Base-by-base conservation (phyloP, 2,888 invertebrate genomes). In the Leucania comma region DNA sequence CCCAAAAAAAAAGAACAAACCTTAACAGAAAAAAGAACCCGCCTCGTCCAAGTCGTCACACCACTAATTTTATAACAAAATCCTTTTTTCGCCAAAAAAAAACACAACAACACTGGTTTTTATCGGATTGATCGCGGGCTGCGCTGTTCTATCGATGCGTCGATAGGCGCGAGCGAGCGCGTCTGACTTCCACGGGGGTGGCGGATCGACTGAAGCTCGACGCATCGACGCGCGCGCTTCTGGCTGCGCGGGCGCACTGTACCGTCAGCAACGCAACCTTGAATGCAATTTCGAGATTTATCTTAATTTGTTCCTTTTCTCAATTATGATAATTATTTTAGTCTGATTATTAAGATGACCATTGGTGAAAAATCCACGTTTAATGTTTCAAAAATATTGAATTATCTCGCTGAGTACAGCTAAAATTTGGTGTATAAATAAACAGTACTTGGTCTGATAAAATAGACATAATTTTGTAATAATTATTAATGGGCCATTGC, bases 221-320 rank as follows among this genome's bases (percentile, higher is more conserved):
- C 77, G 74, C 81, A 80, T 84, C 77, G 72, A 71, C 68, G 86
- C 82, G 80, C 82, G 76, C 72, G 74, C 73, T 69, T 71, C 70
- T 82, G 78, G 84, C 66, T 87, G 89, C 90, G 91, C 89, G 80
- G 75, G 87, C 89, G 90, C 92, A 89, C 81, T 53, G 86, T 86
- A 86, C 86, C 78, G 86, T 80, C 85, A 85, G 84, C 90, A 87
- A 59, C 80, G 81, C 79, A 85, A 81, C 87, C 85, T 87, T 87
- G 87, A 86, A 87, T 92, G 92, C 93, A 92, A 90, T 92, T 91
- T 90, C 89, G 87, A 92, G 93, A 93, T 93, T 90, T 91, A 91
- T 93, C 91, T 92, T 86, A 83, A 89, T 77, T 82, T 83, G 78
- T 84, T 86, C 82, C 80, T 81, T 82, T 84, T 82, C 68, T 68